Base-by-base conservation (phyloP, 1,140 invertebrate species). In the Dreissena polymorpha region DNA sequence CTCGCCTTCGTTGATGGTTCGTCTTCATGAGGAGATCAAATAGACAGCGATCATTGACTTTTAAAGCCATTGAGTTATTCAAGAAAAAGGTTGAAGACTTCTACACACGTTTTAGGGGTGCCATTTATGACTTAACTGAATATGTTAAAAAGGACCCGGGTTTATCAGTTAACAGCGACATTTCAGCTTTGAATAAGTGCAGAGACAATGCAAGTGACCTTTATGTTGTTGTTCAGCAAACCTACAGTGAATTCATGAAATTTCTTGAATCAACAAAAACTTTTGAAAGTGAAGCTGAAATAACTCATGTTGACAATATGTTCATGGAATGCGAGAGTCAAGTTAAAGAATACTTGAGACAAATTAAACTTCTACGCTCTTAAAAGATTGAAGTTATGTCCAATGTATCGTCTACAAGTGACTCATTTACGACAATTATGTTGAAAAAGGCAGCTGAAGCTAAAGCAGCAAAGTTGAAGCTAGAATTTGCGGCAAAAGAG, bases 241-340 rank as follows among this genome's bases (percentile, higher is more conserved):
- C 10, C 50, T 12, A 70, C 39, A 49, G 10, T 12, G 68, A 70
- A 10, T 13, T 70, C 50, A 25, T 70, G 39, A 70, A 12, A 27
- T 70, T 29, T 27, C 50, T 70, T 29, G 68, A 70, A 14, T 10
- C 23, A 70, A 49, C 39, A n/a, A n/a, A n/a, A n/a, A n/a, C n/a
- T n/a, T n/a, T n/a, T n/a, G n/a, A n/a, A n/a, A n/a, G n/a, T n/a
- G 50, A 29, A 70, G 68, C 68, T 70, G 68, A 70, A 29, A 70
- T 70, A n/a, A 70, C 12, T 10, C 23, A 29, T 27, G 25, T 70
- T 70, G 68, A 70, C n/a, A 70, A 49, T 49, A 27, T 27, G 50
- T 70, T 70, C 27, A 8, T 70, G 8, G 39, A 49, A 27, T 8
- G 10, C 50, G 68, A 70, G 27, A 49, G 10, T 10, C 23, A 25